Conservation (phyloP, 35 echinoderm and acorn worm species). For the Stichopus chloronotus region DNA sequence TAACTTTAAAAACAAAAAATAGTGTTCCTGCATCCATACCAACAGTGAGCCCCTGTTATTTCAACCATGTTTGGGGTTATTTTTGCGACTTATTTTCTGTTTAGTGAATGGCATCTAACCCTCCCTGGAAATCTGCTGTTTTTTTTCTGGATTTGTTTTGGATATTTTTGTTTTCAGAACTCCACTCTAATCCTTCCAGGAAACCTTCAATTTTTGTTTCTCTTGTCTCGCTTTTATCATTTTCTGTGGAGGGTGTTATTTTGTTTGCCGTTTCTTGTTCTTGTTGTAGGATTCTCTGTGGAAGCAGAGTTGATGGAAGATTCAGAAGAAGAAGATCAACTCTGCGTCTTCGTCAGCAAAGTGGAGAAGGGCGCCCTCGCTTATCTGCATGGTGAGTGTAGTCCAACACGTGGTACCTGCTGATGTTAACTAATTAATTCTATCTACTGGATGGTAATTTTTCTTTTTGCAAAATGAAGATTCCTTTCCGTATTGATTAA, state of each 20-base stretch:
- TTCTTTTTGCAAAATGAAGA: neutral
- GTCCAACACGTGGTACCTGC: neutral
- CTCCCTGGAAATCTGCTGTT: no score
- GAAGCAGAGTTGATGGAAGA: slow-evolving; percentile 95
- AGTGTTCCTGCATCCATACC: no score
- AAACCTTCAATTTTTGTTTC: no score
- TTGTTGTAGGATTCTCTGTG: slow-evolving; percentile 73
- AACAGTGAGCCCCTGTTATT: no score
- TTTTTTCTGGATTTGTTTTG: no score
- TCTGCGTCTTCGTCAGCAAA: slow-evolving; percentile 96
- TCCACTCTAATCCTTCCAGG: no score
- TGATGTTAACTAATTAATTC: neutral
- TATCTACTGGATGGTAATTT: neutral
- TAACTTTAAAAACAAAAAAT: no score
- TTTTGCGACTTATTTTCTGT: no score
- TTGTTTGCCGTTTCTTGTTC: neutral
- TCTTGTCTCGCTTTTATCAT: no score
- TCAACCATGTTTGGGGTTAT: no score
- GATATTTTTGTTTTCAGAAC: no score
- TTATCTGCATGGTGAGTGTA: slow-evolving; percentile 85
- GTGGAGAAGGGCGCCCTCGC: slow-evolving; percentile 88
- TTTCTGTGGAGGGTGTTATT: neutral
- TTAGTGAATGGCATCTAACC: no score
- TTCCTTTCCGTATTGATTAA: neutral
- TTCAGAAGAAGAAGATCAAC: slow-evolving; percentile 89